Evolutionary conservation across 2,797 vertebrate genomes (phyloP), one percentile per base, ranked within the genome.

Genomic region (Crenichthys baileyi): DNA sequence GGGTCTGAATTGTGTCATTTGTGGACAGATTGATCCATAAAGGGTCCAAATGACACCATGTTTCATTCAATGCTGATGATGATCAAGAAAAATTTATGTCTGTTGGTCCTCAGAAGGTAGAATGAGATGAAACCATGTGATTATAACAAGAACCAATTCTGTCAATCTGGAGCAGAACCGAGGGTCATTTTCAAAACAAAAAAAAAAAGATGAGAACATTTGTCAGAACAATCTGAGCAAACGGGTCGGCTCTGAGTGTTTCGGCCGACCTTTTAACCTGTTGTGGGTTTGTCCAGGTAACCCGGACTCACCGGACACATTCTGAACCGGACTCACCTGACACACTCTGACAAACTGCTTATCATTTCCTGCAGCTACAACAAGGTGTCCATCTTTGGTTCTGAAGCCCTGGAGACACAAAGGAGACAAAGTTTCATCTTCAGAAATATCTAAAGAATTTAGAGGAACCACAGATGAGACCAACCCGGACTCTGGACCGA

Each of bases 321-420:
- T 80, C 89, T 22, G 16, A 65, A 11, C 56, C 12, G 11, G 48
- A 79, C 80, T 95, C 94, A 99, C 98, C 95, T 96, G 95, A 92
- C 98, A 99, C 68, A 98, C 89, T 80, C 89, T 95, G 79, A 95
- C 85, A 91, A 98, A 99, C 87, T 99, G 97, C 50, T 94, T 93
- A 85, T 99, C 91, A 77, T 97, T 99, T 84, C 96, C 97, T 78
- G 97, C 96, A 79, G 96, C 98, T 39, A 99, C 94, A 39, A 99
- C 95, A 0, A 99, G 65, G 91, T 97, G 96, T 78, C 96, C 96
- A 46, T 99, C 97, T 91, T 94, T 95, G 79, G 97, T 98, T 89
- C 89, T 96, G 92, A 99, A 99, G 75, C 95, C 97, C 98, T 99
- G 91, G 70, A 29, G 87, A 82, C 55, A 79, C 0, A 88, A 26